Conservation (phyloP, 1,140 invertebrate species). For the Ceratosolen fusciceps region DNA sequence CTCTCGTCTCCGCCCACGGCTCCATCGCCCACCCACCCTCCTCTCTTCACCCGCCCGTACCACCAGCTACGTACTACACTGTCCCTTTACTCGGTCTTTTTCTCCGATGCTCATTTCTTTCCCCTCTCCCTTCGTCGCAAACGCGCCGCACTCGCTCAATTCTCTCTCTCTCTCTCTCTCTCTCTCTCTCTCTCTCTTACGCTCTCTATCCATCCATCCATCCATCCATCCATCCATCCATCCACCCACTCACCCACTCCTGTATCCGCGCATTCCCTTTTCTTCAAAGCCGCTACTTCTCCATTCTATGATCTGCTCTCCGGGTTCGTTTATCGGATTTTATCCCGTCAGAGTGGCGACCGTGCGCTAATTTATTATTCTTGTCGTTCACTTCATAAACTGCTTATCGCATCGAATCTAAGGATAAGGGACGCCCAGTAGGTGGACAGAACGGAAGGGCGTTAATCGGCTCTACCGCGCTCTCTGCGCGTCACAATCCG, state of each 20-base stretch:
- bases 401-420: conserved; percentile 67
- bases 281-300: conserved; percentile 7
- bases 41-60: conserved; percentile 2
- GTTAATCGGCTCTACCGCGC: conserved; percentile 63
- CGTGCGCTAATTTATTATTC: conserved; percentile 66
- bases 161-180: background rate
- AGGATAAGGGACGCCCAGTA: conserved; percentile 53
- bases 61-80: background rate
- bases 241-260: background rate
- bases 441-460: conserved; percentile 61
- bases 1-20: conserved; percentile 26
- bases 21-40: background rate
- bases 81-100: conserved; percentile 12
- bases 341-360: conserved; percentile 38
- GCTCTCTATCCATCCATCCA: background rate
- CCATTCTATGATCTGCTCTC: conserved; percentile 22
- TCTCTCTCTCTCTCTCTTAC: background rate
- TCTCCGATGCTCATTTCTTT: background rate
- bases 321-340: conserved; percentile 43
- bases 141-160: too few relatives aligned
- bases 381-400: conserved; percentile 65
- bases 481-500: background rate
- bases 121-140: background rate
- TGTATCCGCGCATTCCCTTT: background rate
- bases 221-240: background rate